Conservation (phyloP, 2,113 vertebrate genomes). For the Callospermophilus lateralis region DNA sequence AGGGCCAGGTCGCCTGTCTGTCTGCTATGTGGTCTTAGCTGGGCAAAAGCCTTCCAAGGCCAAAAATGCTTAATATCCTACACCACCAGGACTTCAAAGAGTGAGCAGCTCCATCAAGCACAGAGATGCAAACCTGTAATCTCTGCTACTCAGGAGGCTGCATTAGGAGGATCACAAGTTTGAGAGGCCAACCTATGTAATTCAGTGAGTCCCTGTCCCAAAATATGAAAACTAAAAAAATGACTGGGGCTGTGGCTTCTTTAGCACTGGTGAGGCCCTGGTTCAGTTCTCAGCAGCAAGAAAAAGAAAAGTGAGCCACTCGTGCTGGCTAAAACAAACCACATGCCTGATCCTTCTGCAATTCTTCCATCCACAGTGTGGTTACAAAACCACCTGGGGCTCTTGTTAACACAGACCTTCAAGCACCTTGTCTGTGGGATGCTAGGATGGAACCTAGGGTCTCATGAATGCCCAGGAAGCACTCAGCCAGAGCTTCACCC, state of each 20-base stretch:
- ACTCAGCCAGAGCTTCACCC: not conserved
- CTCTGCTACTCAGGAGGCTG: too few species aligned
- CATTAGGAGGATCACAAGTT: too few species aligned
- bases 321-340: accelerated
- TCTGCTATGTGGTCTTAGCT: not conserved
- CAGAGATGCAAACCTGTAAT: too few species aligned
- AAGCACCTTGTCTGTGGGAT: too few species aligned
- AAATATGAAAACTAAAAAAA: too few species aligned
- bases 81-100: not conserved
- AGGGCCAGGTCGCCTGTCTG: not conserved
- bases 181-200: too few species aligned
- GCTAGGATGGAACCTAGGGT: not conserved
- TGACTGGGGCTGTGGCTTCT: too few species aligned
- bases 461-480: not conserved
- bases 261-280: too few species aligned
- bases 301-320: too few species aligned
- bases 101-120: too few species aligned
- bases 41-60: not conserved
- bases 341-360: accelerated
- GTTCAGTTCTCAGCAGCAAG: too few species aligned
- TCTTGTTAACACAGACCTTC: not conserved
- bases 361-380: not conserved
- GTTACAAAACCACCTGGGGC: not conserved
- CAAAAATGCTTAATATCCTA: accelerated
- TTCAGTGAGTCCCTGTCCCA: too few species aligned